Conservation (phyloP, 2,888 invertebrate genomes). For the Campoplex nolae region DNA sequence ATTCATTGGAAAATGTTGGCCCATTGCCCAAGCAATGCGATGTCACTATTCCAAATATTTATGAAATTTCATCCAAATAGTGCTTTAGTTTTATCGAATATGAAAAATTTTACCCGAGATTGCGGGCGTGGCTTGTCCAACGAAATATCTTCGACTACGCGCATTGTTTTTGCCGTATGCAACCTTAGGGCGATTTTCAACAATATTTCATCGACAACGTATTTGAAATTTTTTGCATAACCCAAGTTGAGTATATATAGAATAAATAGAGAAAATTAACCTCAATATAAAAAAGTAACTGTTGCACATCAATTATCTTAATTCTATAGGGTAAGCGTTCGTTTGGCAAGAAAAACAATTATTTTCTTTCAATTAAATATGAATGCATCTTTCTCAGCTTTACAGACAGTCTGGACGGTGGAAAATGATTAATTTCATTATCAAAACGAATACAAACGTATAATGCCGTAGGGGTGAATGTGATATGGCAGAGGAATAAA, state of each 20-base stretch:
- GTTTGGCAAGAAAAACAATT: constrained; percentile 1
- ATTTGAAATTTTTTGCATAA: not conserved
- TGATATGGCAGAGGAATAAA: constrained; percentile 6
- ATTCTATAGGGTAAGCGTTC: not conserved
- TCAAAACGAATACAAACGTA: constrained; percentile 42
- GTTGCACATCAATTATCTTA: too few relatives aligned
- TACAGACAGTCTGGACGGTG: constrained; percentile 16
- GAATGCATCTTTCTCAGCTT: constrained; percentile 18
- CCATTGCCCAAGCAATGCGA: too few relatives aligned
- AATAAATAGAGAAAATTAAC: not conserved
- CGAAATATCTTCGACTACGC: too few relatives aligned
- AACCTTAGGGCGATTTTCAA: not conserved
- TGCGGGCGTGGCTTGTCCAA: too few relatives aligned
- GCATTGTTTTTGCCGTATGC: too few relatives aligned
- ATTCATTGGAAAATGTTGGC: too few relatives aligned
- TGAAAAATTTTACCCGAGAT: too few relatives aligned
- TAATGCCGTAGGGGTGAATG: not conserved
- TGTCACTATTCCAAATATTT: too few relatives aligned
- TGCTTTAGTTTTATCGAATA: too few relatives aligned
- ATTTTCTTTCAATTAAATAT: constrained; percentile 15
- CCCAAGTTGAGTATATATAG: not conserved
- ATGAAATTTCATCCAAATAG: too few relatives aligned
- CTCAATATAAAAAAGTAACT: not conserved
- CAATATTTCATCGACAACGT: not conserved
- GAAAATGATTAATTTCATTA: constrained; percentile 69